Evolutionary conservation across 2,113 vertebrate genomes (phyloP).

Genomic region (Aphyosemion australe): DNA sequence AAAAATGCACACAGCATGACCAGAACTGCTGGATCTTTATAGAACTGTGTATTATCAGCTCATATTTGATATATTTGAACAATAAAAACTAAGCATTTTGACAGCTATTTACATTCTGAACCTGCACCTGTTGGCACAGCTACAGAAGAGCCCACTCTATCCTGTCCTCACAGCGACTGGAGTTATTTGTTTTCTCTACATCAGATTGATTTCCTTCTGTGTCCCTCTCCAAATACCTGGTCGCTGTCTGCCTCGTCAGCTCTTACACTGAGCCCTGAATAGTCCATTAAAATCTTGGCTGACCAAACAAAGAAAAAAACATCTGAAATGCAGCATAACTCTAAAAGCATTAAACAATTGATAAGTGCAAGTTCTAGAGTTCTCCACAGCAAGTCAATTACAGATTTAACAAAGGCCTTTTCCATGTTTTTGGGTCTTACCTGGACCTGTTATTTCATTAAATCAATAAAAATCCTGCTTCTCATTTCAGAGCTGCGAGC

Average conservation of each 20-base stretch:
- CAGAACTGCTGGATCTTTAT: neutral
- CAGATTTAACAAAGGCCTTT: neutral
- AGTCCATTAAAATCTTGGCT: conserved; percentile 44
- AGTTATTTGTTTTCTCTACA: conserved; percentile 55
- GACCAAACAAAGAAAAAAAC: conserved; percentile 11
- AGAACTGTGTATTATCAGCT: neutral
- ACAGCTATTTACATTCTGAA: neutral
- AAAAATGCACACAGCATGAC: neutral
- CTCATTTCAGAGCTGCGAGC: neutral
- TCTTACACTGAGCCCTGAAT: conserved; percentile 51
- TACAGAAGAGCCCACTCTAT: neutral
- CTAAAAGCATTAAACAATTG: conserved; percentile 34
- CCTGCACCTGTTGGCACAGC: neutral
- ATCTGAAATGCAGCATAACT: conserved; percentile 29
- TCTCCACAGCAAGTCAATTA: neutral
- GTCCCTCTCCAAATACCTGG: conserved; percentile 35
- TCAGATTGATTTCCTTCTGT: conserved; percentile 61
- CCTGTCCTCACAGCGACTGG: neutral
- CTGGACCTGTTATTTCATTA: neutral
- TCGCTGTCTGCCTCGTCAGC: conserved; percentile 58
- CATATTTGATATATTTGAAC: neutral
- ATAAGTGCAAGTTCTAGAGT: neutral
- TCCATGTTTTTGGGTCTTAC: neutral
- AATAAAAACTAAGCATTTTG: neutral
- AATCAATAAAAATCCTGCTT: neutral